phyloP scores from a whole-genome alignment of 2,888 invertebrate species.

The Parapristionchus giblindavisi region DNA sequence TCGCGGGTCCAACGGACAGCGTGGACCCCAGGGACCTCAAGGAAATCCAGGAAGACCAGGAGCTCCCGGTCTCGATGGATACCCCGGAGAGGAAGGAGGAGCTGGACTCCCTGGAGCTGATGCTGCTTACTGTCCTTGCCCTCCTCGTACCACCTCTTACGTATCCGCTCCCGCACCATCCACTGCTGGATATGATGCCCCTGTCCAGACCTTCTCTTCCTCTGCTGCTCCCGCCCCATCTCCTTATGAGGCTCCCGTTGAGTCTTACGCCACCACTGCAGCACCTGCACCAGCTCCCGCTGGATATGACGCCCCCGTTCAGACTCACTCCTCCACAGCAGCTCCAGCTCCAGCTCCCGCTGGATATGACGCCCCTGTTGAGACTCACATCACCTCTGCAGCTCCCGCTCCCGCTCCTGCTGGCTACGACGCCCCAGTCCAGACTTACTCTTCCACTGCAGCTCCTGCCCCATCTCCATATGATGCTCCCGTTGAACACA shows the following conservation, averaged over 20 bases:
- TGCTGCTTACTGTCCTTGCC: conserved; percentile 39
- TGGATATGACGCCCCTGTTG: conserved; percentile 28
- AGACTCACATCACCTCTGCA: conserved; percentile 4
- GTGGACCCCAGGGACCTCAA: conserved; percentile 53
- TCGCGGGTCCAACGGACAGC: conserved; percentile 51
- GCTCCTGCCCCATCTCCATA: conserved; percentile 20
- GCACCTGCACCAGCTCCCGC: conserved; percentile 27
- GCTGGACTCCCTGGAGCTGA: conserved; percentile 46
- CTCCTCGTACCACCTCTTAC: conserved; percentile 22
- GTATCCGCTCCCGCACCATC: conserved; percentile 18
- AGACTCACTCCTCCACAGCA: not conserved
- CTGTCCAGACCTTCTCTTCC: not conserved
- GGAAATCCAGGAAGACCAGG: conserved; percentile 57
- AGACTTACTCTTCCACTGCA: conserved; percentile 15
- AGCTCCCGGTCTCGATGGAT: conserved; percentile 55
- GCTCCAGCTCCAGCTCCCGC: conserved; percentile 13
- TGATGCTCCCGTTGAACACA: conserved; percentile 15
- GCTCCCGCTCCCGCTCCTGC: conserved; percentile 19
- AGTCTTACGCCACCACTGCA: not conserved
- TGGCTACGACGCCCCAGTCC: conserved; percentile 20
- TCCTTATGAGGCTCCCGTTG: not conserved
- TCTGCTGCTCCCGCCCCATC: conserved; percentile 28
- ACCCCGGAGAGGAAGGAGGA: conserved; percentile 49
- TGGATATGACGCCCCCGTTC: conserved; percentile 25
- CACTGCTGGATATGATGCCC: conserved; percentile 9